Base-by-base conservation (phyloP, 2,113 vertebrate species). In the Ciconia boyciana region DNA sequence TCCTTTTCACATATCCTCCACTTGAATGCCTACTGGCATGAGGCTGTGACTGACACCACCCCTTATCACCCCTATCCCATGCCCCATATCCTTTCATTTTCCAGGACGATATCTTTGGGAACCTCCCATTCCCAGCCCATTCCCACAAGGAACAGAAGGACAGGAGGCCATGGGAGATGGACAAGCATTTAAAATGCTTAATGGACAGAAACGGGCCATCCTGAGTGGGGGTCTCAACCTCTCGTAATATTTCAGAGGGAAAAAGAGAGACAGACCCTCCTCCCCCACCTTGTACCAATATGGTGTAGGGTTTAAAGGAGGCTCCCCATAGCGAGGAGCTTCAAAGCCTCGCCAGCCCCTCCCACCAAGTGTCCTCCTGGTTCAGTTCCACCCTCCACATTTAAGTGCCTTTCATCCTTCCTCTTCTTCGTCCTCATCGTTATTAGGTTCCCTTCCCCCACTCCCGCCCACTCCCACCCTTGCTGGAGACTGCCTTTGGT, bases 401-500 rank as follows among this genome's bases (percentile, higher is more conserved):
- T 96, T 95, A 64, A 95, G 94, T 34, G 90, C 96, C 96, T 97
- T 97, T 97, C 93, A 97, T 97, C 94, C 77, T 96, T 94, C 95
- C 91, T 96, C 96, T 94, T 92, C 97, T 78, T 95, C 87, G 72
- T 97, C 97, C 94, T 95, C 97, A 81, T 95, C 94, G n/a, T 96
- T 93, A 94, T 88, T 88, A 78, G 71, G 16, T 91, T 89, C 94
- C 93, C 87, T 96, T 96, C 94, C 95, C 94, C 94, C 84, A 41
- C 86, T 77, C 69, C 95, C 87, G 64, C 93, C 91, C 88, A 93
- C 91, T 90, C 93, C 84, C 80, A 94, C 87, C 87, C 95, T 90
- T 70, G 93, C 94, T 96, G 92, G 83, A 96, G 94, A 84, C 91
- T 96, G 96, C 83, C 96, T 96, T 97, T 97, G 96, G 97, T 97